Evolutionary conservation across 30 jellyfish, hydroid and myxozoan species (phyloP), one percentile per base, ranked within the genome.

Genomic region (Morbakka virulenta): DNA sequence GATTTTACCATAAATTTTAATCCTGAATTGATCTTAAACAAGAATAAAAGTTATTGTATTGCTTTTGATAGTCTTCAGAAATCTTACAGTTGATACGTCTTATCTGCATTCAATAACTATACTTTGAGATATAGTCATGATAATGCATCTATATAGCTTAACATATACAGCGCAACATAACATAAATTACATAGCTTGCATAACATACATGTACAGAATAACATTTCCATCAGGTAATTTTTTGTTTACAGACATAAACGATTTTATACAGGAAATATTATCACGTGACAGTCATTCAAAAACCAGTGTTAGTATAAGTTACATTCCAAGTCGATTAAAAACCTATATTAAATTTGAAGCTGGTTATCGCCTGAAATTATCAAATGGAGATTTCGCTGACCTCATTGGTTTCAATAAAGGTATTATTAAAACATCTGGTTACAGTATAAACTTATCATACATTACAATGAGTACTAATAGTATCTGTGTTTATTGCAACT

Each of bases 311-410:
- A 4, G 31, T 31, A 17, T 67, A n/a, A 32, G 64, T 17, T 67
- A 31, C 36, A 31, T 67, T n/a, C 79, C 69, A 67, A 17, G 52
- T 31, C 79, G 50, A n/a, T n/a, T n/a, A n/a, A n/a, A n/a, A n/a
- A n/a, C n/a, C n/a, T n/a, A n/a, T n/a, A n/a, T n/a, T n/a, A 31
- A 31, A 31, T n/a, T 17, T 4, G 79, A 64, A 67, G 48, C 79
- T 17, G 17, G 36, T 67, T 67, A 31, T 67, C 79, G 26, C 26
- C 35, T 67, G 35, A 64, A 32, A 24, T 32, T 28, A 3, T 17
- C 79, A n/a, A n/a, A n/a, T n/a, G 79, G 79, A 17, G 28, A 67
- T 32, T 32, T 64, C 35, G 33, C 79, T 67, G 67, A 67, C 35
- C 35, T 67, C 3, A 9, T n/a, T n/a, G 68, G 79, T 3, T 67